These are phyloP conservation scores for Porites divaricata DNA, from an alignment of 92 coral and sea anemone species.

Conservation along the genomic window DNA sequence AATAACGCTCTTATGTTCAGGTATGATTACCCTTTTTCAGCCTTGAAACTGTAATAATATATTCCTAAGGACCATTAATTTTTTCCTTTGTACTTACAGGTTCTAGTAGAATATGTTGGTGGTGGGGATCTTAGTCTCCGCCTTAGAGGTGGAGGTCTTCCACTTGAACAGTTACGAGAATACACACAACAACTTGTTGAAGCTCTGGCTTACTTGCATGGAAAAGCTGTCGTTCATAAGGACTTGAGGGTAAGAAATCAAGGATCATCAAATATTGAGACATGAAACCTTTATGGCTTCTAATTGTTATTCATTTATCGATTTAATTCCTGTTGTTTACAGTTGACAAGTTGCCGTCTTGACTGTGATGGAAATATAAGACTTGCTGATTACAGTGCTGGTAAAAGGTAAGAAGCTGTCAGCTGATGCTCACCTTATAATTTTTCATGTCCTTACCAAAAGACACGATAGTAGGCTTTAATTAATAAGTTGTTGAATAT, in stretches of 20 bases:
- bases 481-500: background rate
- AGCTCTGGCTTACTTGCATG: conserved; percentile 90
- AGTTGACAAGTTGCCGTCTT: conserved; percentile 86
- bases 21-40: too few species aligned
- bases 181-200: conserved; percentile 87
- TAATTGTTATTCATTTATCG: too few species aligned
- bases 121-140: conserved; percentile 84
- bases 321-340: conserved; percentile 9
- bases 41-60: background rate
- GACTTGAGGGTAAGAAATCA: conserved; percentile 82
- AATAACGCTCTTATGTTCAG: too few species aligned
- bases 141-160: conserved; percentile 78
- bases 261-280: too few species aligned
- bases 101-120: conserved; percentile 84
- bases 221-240: conserved; percentile 95
- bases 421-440: too few species aligned
- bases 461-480: background rate
- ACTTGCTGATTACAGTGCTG: conserved; percentile 94
- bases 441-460: background rate
- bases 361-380: conserved; percentile 81
- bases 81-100: conserved; percentile 31
- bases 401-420: conserved; percentile 66
- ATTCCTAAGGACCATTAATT: background rate
- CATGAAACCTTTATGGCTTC: too few species aligned
- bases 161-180: conserved; percentile 78